Conservation (phyloP, 2,888 invertebrate genomes). For the Sarcophaga rosellei region DNA sequence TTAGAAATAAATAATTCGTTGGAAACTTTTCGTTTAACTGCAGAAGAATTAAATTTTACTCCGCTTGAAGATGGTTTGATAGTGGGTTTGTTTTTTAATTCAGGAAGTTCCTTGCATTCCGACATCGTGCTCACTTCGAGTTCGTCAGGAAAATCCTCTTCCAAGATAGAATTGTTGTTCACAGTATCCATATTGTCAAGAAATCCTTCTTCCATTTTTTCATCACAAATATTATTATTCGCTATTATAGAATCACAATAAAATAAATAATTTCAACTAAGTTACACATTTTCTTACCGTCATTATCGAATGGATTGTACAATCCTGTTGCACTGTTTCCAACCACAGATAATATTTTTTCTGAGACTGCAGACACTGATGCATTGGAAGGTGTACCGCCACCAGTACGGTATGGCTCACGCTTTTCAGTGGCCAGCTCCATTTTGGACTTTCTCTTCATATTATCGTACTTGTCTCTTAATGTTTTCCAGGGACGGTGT, state of each 20-base stretch:
- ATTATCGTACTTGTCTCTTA: constrained; percentile 21
- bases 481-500: constrained; percentile 6
- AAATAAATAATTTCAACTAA: too few species aligned
- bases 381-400: too few species aligned
- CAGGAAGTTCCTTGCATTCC: constrained; percentile 17
- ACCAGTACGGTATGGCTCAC: constrained; percentile 9
- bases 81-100: too few species aligned
- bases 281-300: too few species aligned
- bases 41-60: background rate
- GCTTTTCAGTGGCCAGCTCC: constrained; percentile 6
- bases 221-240: background rate
- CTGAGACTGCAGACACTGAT: too few species aligned
- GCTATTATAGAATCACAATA: background rate
- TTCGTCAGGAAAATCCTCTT: constrained; percentile 4
- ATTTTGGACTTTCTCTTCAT: constrained; percentile 26
- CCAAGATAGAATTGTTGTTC: too few species aligned
- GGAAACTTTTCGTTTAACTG: too few species aligned
- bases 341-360: too few species aligned
- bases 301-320: too few species aligned
- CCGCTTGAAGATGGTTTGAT: background rate
- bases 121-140: background rate
- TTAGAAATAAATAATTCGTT: background rate
- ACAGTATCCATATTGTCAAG: too few species aligned
- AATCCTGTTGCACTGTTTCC: too few species aligned
- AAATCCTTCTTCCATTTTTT: background rate